These are phyloP conservation scores for Poecilobothrus nobilitatus DNA, from an alignment of 2,888 invertebrate species.

Conservation along the genomic window DNA sequence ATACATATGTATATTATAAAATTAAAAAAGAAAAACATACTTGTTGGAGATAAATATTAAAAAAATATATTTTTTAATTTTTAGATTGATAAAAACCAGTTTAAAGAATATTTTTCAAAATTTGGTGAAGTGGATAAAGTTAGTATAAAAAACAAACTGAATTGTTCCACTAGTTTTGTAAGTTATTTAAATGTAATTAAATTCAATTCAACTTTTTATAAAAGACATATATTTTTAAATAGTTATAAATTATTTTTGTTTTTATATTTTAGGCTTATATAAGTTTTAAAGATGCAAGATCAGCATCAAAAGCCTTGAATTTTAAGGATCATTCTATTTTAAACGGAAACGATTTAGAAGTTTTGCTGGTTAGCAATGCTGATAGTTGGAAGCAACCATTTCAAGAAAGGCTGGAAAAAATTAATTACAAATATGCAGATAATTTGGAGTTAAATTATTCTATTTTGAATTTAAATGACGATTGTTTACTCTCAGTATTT, in stretches of 20 bases:
- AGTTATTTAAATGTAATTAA: no score
- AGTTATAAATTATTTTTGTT: no score
- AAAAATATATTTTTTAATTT: background rate
- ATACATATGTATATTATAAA: no score
- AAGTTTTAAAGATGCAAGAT: conserved; percentile 13
- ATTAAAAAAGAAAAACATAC: no score
- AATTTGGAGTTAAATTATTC: background rate
- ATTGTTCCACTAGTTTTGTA: background rate
- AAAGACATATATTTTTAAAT: no score
- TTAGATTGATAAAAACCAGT: conserved; percentile 10
- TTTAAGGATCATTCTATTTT: background rate
- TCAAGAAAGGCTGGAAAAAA: background rate
- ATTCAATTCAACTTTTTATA: no score
- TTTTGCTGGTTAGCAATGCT: conserved; percentile 14
- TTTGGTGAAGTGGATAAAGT: conserved; percentile 15
- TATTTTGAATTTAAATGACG: conserved; percentile 20
- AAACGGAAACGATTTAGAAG: background rate
- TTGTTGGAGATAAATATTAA: no score
- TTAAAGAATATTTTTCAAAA: conserved; percentile 12
- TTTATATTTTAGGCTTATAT: conserved; percentile 12
- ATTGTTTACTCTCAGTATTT: conserved; percentile 21
- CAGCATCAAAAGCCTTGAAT: conserved; percentile 15
- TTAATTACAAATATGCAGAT: background rate
- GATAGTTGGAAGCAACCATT: conserved; percentile 21
- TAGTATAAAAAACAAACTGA: background rate